Percentiles rank a stretch among this genome's conserved stretches.
These are phyloP conservation scores for Flexamia atlantica DNA, from an alignment of 2,888 invertebrate genomes.

Conservation along the genomic window DNA sequence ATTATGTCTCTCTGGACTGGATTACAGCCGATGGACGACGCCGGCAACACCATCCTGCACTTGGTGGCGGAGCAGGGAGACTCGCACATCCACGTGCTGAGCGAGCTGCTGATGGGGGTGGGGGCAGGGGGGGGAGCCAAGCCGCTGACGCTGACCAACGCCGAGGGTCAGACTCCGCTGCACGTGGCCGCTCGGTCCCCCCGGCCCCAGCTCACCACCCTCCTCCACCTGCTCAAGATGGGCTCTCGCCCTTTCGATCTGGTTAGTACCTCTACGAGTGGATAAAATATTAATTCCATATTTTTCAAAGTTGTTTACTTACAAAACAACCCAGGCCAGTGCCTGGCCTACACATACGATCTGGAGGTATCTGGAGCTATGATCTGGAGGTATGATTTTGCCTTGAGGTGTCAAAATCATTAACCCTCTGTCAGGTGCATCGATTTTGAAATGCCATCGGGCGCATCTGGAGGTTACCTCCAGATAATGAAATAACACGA, in stretches of 20 bases:
- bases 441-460: too few species aligned
- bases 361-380: neutral
- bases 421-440: too few species aligned
- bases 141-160: neutral
- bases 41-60: slow-evolving; percentile 18
- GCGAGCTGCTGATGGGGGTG: slow-evolving; percentile 17
- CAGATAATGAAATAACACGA: too few species aligned
- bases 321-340: neutral
- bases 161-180: slow-evolving; percentile 2
- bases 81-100: slow-evolving; percentile 20
- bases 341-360: neutral
- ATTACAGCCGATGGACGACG: slow-evolving; percentile 9
- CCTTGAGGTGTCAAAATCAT: too few species aligned
- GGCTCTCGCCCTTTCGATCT: neutral
- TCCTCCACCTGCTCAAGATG: slow-evolving; percentile 18
- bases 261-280: neutral
- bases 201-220: slow-evolving; percentile 7
- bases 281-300: neutral
- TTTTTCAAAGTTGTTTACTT: neutral
- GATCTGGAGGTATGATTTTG: neutral
- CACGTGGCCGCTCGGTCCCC: slow-evolving; percentile 16
- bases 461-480: too few species aligned
- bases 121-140: neutral
- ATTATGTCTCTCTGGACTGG: too few species aligned
- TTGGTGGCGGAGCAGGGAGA: slow-evolving; percentile 22